phyloP scores from a whole-genome alignment of 1,140 invertebrate species.

The Acarapis woodi region DNA sequence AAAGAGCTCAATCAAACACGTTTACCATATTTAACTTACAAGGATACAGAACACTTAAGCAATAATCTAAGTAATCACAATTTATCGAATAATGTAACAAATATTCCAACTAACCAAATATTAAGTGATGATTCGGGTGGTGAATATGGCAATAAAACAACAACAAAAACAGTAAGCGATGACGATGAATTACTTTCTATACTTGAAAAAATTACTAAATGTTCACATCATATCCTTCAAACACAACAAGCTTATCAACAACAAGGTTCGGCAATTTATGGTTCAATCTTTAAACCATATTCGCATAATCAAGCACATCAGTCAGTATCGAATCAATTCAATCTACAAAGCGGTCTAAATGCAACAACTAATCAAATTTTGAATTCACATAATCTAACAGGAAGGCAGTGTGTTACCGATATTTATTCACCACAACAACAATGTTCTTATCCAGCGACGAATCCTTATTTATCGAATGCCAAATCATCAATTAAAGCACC shows the following conservation, averaged over 20 bases:
- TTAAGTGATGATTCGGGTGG: conserved; percentile 7
- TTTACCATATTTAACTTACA: no score
- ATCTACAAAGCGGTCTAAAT: not conserved
- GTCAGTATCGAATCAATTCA: not conserved
- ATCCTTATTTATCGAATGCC: not conserved
- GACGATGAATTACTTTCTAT: conserved; percentile 7
- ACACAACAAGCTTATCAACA: conserved; percentile 1
- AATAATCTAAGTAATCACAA: no score
- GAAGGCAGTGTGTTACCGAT: not conserved
- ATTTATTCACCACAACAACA: not conserved
- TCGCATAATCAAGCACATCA: no score
- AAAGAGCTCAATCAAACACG: not conserved
- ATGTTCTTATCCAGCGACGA: not conserved
- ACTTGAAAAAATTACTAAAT: conserved; percentile 7
- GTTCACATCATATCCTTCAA: conserved; percentile 1
- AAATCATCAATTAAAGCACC: not conserved
- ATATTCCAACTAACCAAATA: not conserved
- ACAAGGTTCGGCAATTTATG: not conserved
- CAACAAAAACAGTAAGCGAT: conserved; percentile 1
- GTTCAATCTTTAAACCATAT: no score
- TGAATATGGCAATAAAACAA: conserved; percentile 7
- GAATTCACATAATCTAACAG: not conserved
- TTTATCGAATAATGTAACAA: not conserved
- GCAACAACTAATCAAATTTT: not conserved
- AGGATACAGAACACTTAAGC: no score